phyloP scores from a whole-genome alignment of 2,797 vertebrate genomes.

The Masticophis lateralis region DNA sequence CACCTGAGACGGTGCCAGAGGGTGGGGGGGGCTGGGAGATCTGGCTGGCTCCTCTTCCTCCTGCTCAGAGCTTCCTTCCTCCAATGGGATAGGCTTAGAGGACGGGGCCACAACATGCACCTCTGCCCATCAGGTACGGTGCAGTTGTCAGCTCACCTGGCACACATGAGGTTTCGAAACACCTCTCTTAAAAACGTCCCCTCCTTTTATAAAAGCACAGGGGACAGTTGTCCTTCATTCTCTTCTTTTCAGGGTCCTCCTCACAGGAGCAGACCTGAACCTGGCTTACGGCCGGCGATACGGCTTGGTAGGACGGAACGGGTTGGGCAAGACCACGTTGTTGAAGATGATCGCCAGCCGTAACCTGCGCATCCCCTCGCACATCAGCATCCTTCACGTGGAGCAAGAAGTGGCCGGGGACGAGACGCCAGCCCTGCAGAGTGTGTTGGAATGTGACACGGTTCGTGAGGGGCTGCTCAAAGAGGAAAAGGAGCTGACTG shows the following conservation, averaged over 20 bases:
- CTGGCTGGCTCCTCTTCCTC: too few relatives aligned
- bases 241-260: conserved; percentile 76
- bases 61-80: too few relatives aligned
- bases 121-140: background rate
- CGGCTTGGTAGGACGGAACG: conserved; percentile 91
- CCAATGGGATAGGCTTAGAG: too few relatives aligned
- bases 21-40: too few relatives aligned
- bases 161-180: background rate
- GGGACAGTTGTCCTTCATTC: background rate
- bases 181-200: background rate
- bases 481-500: conserved; percentile 81
- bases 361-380: conserved; percentile 85
- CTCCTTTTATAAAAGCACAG: background rate
- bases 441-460: conserved; percentile 89
- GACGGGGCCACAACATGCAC: too few relatives aligned
- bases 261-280: conserved; percentile 88
- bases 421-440: conserved; percentile 85
- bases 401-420: conserved; percentile 96
- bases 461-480: conserved; percentile 81
- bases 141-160: background rate
- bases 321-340: conserved; percentile 92
- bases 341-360: conserved; percentile 93
- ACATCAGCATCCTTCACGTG: conserved; percentile 94
- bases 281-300: conserved; percentile 87
- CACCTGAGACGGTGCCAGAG: too few relatives aligned